Evolutionary conservation across 1,140 invertebrate species (phyloP), one percentile per base, ranked within the genome.

Genomic region (Habropoda laboriosa): DNA sequence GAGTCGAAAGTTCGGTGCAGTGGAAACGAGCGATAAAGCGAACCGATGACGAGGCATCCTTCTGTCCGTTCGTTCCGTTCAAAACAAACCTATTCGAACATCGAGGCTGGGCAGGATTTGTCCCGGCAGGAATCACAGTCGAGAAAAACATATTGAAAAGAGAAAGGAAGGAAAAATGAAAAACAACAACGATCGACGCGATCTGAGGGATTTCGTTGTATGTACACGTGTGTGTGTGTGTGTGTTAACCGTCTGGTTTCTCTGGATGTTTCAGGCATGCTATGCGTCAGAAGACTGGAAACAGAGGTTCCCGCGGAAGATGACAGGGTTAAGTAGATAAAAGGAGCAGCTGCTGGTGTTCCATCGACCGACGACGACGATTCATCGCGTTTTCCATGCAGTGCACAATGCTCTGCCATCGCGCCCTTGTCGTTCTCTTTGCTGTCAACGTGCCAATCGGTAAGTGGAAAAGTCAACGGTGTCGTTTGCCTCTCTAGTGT

Each of bases 391-490:
- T 79, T 81, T 71, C 72, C 66, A 80, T 78, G 83, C 86, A 84
- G 87, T 82, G 77, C 86, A 91, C 87, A 76, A 92, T 92, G 91
- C 91, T 91, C 83, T 89, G 80, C 84, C 88, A 87, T 86, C 86
- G 87, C 77, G 86, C 85, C 79, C 87, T 91, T 82, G 86, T 89
- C 85, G 80, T 92, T 86, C 85, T 92, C 83, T 87, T 91, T 80
- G 87, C 90, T 89, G 85, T 91, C 86, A 90, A 89, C 89, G 89
- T 91, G 89, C 90, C 88, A 87, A 90, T 91, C 85, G 90, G 90
- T 91, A 64, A 91, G 89, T 88, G 49, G 10, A 51, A 24, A 47
- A 45, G 53, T 68, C 42, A 72, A 67, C 71, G 27, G 55, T 61
- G 21, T 30, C 55, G 53, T 72, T 40, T 7, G 13, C 32, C 27